These are phyloP conservation scores for Parelbella ahira DNA, from an alignment of 2,888 invertebrate species.

Conservation along the genomic window DNA sequence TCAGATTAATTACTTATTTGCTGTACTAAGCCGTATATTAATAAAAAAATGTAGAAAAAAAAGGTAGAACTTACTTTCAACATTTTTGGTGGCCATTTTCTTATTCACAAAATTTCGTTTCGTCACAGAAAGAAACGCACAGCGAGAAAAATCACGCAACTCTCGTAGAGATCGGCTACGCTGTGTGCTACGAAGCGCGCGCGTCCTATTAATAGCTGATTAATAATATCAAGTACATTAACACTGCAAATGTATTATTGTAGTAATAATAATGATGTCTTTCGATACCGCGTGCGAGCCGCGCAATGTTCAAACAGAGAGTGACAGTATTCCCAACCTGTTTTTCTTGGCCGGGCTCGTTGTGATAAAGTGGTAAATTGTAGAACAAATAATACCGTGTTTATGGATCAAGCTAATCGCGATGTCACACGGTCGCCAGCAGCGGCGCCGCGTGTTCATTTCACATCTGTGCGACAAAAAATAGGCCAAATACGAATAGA, in stretches of 20 bases:
- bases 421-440: conserved; percentile 33
- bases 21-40: no score
- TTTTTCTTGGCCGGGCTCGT: conserved; percentile 45
- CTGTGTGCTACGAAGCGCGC: conserved; percentile 48
- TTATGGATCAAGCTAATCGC: conserved; percentile 27
- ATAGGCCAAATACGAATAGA: no score
- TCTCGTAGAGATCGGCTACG: conserved; percentile 58
- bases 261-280: conserved; percentile 29
- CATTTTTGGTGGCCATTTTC: conserved; percentile 51
- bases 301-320: conserved; percentile 52
- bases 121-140: conserved; percentile 30
- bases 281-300: conserved; percentile 49
- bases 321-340: conserved; percentile 47
- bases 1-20: no score
- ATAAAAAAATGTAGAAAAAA: background rate
- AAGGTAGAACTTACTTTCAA: conserved; percentile 44
- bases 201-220: conserved; percentile 45
- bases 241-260: conserved; percentile 37
- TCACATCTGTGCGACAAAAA: no score
- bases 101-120: conserved; percentile 31
- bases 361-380: conserved; percentile 48
- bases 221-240: conserved; percentile 41
- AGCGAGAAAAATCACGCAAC: conserved; percentile 36
- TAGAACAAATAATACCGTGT: conserved; percentile 46
- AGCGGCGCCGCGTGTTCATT: no score